These are phyloP conservation scores for Staurois parvus DNA, from an alignment of 2,797 vertebrate genomes.

Conservation along the genomic window DNA sequence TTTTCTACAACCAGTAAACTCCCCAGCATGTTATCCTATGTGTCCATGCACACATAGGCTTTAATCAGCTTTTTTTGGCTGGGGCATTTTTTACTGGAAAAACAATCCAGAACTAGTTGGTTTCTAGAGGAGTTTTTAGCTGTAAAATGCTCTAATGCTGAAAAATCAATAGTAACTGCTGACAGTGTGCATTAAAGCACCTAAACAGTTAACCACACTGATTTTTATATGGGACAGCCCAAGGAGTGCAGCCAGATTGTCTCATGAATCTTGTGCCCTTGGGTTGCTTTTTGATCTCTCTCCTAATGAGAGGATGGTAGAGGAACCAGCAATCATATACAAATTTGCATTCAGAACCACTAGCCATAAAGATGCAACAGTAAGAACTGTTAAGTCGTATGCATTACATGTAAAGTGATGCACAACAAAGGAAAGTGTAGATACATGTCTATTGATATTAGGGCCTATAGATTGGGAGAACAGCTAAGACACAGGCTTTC, in stretches of 20 bases:
- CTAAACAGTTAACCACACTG: background rate
- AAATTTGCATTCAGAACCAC: background rate
- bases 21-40: too few species aligned
- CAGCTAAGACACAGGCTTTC: background rate
- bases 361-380: background rate
- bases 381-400: background rate
- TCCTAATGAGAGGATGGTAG: background rate
- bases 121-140: too few species aligned
- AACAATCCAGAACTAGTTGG: too few species aligned
- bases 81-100: too few species aligned
- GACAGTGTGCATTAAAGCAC: conserved; percentile 5
- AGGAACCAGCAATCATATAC: background rate
- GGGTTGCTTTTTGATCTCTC: too few species aligned
- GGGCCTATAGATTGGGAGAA: too few species aligned
- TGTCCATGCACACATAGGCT: too few species aligned
- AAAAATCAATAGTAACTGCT: conserved; percentile 65
- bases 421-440: background rate
- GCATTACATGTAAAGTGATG: background rate
- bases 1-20: too few species aligned
- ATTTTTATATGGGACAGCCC: background rate
- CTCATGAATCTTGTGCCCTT: background rate
- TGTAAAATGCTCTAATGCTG: too few species aligned
- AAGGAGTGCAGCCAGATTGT: conserved; percentile 26
- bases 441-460: too few species aligned
- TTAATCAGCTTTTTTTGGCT: too few species aligned